phyloP scores from a whole-genome alignment of 23 tunicate species.

The Halocynthia aurantium region DNA sequence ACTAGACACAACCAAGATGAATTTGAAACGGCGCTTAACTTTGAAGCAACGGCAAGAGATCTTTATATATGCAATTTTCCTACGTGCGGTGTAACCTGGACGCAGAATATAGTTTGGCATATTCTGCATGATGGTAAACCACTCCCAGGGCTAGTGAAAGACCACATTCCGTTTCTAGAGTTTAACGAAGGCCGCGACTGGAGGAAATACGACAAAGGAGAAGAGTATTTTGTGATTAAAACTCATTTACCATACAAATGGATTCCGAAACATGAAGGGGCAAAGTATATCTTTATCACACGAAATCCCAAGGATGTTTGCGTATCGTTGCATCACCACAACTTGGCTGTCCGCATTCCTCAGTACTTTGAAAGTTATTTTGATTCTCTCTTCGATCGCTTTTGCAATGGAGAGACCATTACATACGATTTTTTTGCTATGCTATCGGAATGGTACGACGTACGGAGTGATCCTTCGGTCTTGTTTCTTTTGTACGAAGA shows the following conservation, averaged over 20 bases:
- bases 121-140: slow-evolving; percentile 40
- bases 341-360: slow-evolving; percentile 29
- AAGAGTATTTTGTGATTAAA: slow-evolving; percentile 1
- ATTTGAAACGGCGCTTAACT: slow-evolving; percentile 37
- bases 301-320: slow-evolving; percentile 63
- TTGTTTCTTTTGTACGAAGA: slow-evolving; percentile 50
- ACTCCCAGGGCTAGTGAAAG: slow-evolving; percentile 7
- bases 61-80: slow-evolving; percentile 51
- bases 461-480: slow-evolving; percentile 26
- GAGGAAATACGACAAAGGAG: neutral
- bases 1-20: neutral
- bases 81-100: slow-evolving; percentile 71
- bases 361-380: slow-evolving; percentile 7
- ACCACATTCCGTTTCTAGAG: slow-evolving; percentile 63
- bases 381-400: slow-evolving; percentile 27
- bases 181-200: slow-evolving; percentile 41
- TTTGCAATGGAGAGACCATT: slow-evolving; percentile 16
- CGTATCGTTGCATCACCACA: slow-evolving; percentile 36
- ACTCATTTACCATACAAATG: slow-evolving; percentile 25
- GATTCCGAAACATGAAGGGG: slow-evolving; percentile 23
- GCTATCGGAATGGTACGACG: slow-evolving; percentile 27
- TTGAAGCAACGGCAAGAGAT: slow-evolving; percentile 34
- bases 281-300: slow-evolving; percentile 44
- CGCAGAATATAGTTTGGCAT: slow-evolving; percentile 64
- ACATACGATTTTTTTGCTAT: slow-evolving; percentile 30